Percentiles rank a stretch among this genome's conserved stretches.
Conservation (phyloP, 1,140 invertebrate genomes). For the Drosophila parabipectinata region DNA sequence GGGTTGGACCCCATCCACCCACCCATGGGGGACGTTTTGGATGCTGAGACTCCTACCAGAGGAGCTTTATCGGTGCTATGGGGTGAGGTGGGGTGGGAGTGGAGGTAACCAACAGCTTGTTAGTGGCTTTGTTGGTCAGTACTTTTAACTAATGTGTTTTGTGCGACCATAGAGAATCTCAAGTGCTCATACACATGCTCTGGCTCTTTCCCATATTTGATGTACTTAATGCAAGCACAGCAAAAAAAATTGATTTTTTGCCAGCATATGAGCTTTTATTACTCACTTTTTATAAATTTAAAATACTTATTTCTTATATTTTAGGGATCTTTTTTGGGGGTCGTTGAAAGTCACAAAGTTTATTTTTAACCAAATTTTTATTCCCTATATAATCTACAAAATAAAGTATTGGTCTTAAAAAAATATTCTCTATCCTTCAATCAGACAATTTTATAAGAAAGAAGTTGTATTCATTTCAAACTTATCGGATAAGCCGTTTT, state of each 20-base stretch:
- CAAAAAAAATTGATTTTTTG: constrained; percentile 22
- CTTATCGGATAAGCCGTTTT: no score
- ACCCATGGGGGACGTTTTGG: background rate
- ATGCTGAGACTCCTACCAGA: background rate
- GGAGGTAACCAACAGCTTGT: constrained; percentile 69
- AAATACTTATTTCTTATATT: no score
- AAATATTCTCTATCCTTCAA: no score
- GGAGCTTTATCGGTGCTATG: background rate
- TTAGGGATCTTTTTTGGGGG: no score
- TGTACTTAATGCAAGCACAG: constrained; percentile 35
- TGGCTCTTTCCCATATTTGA: constrained; percentile 35
- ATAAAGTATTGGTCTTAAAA: no score
- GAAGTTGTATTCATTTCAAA: no score
- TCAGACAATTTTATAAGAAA: no score
- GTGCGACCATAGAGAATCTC: constrained; percentile 78
- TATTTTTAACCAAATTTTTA: no score
- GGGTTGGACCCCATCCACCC: background rate
- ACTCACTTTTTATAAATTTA: no score
- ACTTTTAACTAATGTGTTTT: constrained; percentile 82
- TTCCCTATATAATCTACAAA: no score
- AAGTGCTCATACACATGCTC: constrained; percentile 58
- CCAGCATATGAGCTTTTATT: no score
- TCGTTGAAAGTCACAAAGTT: no score
- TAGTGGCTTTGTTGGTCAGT: constrained; percentile 82
- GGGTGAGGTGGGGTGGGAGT: background rate